Percentiles rank a stretch among this genome's conserved stretches.
Evolutionary conservation across 2,888 invertebrate genomes (phyloP).

Genomic region (Rambutsinella grinnellia): DNA sequence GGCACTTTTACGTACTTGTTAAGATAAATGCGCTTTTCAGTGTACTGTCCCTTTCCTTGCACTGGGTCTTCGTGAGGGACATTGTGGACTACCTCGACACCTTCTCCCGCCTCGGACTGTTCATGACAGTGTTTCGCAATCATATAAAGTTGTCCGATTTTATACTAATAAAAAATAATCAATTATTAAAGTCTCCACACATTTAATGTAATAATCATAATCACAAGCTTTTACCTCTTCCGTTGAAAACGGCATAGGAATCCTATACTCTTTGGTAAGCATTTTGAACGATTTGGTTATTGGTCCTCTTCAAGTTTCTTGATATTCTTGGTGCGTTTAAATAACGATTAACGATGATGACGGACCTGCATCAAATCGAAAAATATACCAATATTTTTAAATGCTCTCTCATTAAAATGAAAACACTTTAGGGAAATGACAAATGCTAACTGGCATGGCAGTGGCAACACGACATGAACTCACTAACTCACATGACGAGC

Average conservation of each 20-base stretch:
- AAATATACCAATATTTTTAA: too few species aligned
- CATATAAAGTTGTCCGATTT: conserved; percentile 93
- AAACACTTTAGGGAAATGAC: too few species aligned
- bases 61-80: conserved; percentile 82
- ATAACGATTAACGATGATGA: too few species aligned
- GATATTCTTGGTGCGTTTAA: too few species aligned
- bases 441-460: too few species aligned
- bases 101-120: conserved; percentile 90
- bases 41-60: conserved; percentile 88
- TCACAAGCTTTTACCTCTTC: conserved; percentile 79
- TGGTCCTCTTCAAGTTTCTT: too few species aligned
- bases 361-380: too few species aligned
- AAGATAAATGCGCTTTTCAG: conserved; percentile 90
- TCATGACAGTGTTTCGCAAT: conserved; percentile 93
- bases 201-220: conserved; percentile 26
- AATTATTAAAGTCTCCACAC: too few species aligned
- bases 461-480: too few species aligned
- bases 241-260: conserved; percentile 92
- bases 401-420: too few species aligned
- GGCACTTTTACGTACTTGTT: conserved; percentile 78
- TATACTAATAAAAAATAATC: conserved; percentile 85
- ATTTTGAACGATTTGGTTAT: conserved; percentile 74
- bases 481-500: too few species aligned
- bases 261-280: conserved; percentile 90
- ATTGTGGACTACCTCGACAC: conserved; percentile 91